Percentiles rank a stretch among this genome's conserved stretches.
phyloP scores from a whole-genome alignment of 64 coral and sea anemone genomes.

The Hydrozoanthus tunicans region DNA sequence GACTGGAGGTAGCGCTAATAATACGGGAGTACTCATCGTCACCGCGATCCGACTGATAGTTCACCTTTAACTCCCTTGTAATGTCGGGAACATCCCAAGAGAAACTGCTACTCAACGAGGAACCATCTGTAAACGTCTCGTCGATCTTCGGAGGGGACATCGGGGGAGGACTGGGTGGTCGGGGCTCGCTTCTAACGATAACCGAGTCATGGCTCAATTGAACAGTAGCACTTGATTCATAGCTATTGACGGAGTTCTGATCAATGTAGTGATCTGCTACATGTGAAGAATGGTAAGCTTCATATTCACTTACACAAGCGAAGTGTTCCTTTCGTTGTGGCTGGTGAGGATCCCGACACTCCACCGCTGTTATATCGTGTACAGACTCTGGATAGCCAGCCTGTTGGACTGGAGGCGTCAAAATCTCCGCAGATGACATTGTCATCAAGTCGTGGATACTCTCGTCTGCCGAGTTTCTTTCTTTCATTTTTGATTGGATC shows the following conservation, averaged over 20 bases:
- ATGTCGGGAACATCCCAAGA: constrained; percentile 94
- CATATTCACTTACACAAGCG: constrained; percentile 2
- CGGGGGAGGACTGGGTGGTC: constrained; percentile 47
- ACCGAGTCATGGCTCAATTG: constrained; percentile 12
- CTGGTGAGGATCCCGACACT: constrained; percentile 21
- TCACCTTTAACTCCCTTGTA: constrained; percentile 60
- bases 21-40: background rate
- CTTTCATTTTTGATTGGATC: constrained; percentile 88
- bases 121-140: constrained; percentile 54
- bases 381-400: constrained; percentile 21
- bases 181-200: background rate
- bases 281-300: background rate
- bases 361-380: background rate
- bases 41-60: constrained; percentile 1
- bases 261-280: constrained; percentile 32
- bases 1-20: constrained; percentile 26
- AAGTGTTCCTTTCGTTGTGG: background rate
- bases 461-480: constrained; percentile 62
- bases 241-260: background rate
- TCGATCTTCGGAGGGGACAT: constrained; percentile 68
- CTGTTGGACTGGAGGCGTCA: constrained; percentile 78
- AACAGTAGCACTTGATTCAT: constrained; percentile 27
- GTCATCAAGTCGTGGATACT: constrained; percentile 84
- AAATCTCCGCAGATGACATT: constrained; percentile 86
- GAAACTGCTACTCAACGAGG: constrained; percentile 67